Evolutionary conservation across 1,140 invertebrate genomes (phyloP), one percentile per base, ranked within the genome.

Genomic region (Drosophila seguyi): DNA sequence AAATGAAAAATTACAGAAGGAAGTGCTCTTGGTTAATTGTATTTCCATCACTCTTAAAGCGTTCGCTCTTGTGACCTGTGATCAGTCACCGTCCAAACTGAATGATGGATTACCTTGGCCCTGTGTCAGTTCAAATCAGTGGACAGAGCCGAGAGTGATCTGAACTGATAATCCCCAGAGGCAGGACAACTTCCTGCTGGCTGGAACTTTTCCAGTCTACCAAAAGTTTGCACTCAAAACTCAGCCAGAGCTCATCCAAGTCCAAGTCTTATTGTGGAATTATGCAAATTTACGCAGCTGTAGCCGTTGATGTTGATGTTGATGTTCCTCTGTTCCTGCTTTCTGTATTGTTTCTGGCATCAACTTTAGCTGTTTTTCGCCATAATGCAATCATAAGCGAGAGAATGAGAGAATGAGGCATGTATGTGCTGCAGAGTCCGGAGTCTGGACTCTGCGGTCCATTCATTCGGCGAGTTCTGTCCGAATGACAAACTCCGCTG

Each of bases 371-470:
- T 76, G 61, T 84, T 83, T 83, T 83, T 56, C 41, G 42, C 59
- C 58, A 83, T 83, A 84, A 84, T 84, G 80, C 81, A 83, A 83
- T 84, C 81, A 84, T 83, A 83, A 83, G 61, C 66, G 69, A 61
- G 47, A 34, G 22, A 56, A 25, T 14, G 42, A 65, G 44, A 62
- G 63, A n/a, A n/a, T n/a, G n/a, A n/a, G n/a, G n/a, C n/a, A n/a
- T n/a, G n/a, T n/a, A n/a, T n/a, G n/a, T n/a, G n/a, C n/a, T n/a
- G n/a, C n/a, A 3, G 14, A 27, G 29, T 8, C 27, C 27, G 31
- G 31, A 31, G 31, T 31, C 31, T 13, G 31, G 31, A 34, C 31
- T 13, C 4, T 6, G 11, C 2, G 2, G 25, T 31, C 29, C 6
- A 4, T 34, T 11, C 31, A 34, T 34, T 11, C 31, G 39, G 62